Percentiles rank a stretch among this genome's conserved stretches.
Conservation (phyloP, 2,888 invertebrate genomes). For the Germaria angustata region DNA sequence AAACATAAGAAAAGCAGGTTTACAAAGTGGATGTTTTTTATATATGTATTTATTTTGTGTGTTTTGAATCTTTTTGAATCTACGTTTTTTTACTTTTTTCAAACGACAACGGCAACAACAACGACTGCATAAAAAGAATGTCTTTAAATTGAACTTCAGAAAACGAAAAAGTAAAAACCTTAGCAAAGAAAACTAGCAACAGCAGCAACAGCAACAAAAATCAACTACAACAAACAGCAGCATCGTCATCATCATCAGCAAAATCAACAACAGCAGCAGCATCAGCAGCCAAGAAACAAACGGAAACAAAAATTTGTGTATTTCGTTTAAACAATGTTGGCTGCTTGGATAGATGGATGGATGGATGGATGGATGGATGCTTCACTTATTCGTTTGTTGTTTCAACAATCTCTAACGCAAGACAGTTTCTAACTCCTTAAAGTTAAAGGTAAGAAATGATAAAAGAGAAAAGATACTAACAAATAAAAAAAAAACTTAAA, state of each 20-base stretch:
- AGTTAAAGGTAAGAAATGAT: constrained; percentile 57
- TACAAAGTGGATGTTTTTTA: constrained; percentile 50
- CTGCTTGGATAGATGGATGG: not conserved
- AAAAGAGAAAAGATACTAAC: constrained; percentile 19
- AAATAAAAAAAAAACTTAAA: not conserved
- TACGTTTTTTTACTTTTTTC: constrained; percentile 5
- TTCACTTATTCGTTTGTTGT: constrained; percentile 37
- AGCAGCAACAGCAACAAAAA: not conserved
- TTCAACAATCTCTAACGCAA: constrained; percentile 46
- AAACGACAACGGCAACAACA: constrained; percentile 30
- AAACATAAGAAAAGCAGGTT: constrained; percentile 52
- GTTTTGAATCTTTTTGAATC: constrained; percentile 12
- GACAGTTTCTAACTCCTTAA: constrained; percentile 51
- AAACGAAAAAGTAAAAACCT: not conserved
- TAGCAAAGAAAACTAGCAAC: constrained; percentile 33
- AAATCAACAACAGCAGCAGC: too few species aligned
- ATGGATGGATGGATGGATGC: constrained; percentile 19
- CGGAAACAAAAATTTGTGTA: constrained; percentile 34
- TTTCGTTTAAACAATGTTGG: constrained; percentile 42
- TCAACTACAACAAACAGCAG: constrained; percentile 5
- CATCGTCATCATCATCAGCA: not conserved
- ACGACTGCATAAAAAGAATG: constrained; percentile 24
- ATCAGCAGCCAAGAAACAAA: constrained; percentile 31
- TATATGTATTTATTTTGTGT: not conserved
- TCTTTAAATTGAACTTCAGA: constrained; percentile 59